Percentiles rank a stretch among this genome's conserved stretches.
Conservation (phyloP, 2,888 invertebrate genomes). For the Liopterus haemorrhoidalis region DNA sequence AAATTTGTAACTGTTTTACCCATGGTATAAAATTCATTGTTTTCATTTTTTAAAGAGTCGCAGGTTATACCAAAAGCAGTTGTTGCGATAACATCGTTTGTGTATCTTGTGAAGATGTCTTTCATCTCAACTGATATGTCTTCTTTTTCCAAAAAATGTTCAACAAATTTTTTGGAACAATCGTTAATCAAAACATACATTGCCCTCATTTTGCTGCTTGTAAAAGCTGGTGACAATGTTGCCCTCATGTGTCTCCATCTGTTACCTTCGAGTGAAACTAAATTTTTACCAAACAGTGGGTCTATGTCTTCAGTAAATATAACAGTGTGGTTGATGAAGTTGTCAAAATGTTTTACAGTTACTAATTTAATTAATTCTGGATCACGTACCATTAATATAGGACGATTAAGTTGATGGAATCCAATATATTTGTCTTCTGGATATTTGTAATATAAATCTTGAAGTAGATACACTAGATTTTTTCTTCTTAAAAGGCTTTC, state of each 20-base stretch:
- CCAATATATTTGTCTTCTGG: slow-evolving; percentile 17
- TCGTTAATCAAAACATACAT: slow-evolving; percentile 21
- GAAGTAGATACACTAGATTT: slow-evolving; percentile 1
- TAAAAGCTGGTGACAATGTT: slow-evolving; percentile 25
- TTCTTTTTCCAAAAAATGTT: slow-evolving; percentile 28
- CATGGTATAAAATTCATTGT: slow-evolving; percentile 50
- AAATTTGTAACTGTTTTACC: slow-evolving; percentile 47
- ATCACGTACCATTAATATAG: slow-evolving; percentile 14
- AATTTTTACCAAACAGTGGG: slow-evolving; percentile 17
- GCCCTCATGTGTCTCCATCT: slow-evolving; percentile 22
- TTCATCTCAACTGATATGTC: slow-evolving; percentile 41
- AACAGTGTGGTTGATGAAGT: slow-evolving; percentile 15
- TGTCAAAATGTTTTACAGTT: slow-evolving; percentile 20
- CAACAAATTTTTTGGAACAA: slow-evolving; percentile 13
- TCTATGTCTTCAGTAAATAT: slow-evolving; percentile 16
- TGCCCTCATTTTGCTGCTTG: slow-evolving; percentile 23
- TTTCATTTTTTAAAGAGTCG: slow-evolving; percentile 47
- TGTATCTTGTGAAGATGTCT: slow-evolving; percentile 45
- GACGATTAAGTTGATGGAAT: slow-evolving; percentile 15
- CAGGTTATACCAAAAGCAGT: slow-evolving; percentile 49
- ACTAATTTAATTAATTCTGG: slow-evolving; percentile 17
- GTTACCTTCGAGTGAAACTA: slow-evolving; percentile 18
- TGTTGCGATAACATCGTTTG: slow-evolving; percentile 49
- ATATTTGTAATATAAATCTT: slow-evolving; percentile 3
- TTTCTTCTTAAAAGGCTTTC: slow-evolving; percentile 2